Evolutionary conservation across 2,797 vertebrate species (phyloP).

Genomic region (Chrosomus eos): DNA sequence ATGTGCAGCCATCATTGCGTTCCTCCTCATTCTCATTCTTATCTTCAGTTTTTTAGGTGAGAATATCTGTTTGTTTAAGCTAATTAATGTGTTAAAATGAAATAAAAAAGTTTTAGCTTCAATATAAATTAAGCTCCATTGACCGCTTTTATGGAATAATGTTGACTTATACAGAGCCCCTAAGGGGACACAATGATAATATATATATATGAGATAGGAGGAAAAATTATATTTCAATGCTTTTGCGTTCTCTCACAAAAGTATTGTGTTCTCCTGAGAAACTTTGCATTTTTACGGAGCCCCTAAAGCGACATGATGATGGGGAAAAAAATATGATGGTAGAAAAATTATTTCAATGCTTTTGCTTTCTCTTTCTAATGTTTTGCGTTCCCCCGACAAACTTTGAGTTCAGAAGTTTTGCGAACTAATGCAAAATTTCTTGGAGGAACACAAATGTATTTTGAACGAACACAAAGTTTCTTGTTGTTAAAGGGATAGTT

Average conservation of each 20-base stretch:
- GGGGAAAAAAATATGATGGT: background rate
- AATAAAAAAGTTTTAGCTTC: background rate
- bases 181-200: background rate
- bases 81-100: background rate
- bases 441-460: no score
- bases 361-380: background rate
- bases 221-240: background rate
- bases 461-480: background rate
- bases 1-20: conserved; percentile 77
- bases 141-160: background rate
- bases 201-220: background rate
- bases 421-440: no score
- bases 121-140: background rate
- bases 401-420: no score
- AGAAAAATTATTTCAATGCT: background rate
- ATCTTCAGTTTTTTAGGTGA: conserved; percentile 80
- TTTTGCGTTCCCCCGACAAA: background rate
- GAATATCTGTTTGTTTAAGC: conserved; percentile 21
- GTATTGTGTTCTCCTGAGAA: background rate
- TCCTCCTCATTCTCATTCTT: conserved; percentile 80
- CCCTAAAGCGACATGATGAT: background rate
- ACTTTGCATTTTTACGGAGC: background rate
- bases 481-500: background rate
- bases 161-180: background rate
- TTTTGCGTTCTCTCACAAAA: background rate